Conservation (phyloP, 2,888 invertebrate genomes). For the Galerucella nymphaeae region DNA sequence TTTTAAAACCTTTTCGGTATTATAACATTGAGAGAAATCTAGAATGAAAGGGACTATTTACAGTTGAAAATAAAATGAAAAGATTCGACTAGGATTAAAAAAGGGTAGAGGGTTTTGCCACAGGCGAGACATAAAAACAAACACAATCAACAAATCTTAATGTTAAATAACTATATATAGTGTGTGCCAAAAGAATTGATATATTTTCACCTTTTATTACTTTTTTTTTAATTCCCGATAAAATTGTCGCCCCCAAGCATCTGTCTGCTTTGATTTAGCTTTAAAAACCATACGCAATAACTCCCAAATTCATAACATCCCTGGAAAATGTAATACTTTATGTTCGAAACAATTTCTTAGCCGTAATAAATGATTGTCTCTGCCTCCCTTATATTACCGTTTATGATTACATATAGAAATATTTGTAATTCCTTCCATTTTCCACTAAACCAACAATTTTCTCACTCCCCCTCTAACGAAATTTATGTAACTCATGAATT, state of each 20-base stretch:
- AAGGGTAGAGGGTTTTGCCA: not conserved
- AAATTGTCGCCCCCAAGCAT: too few relatives aligned
- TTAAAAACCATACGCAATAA: too few relatives aligned
- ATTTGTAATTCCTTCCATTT: conserved; percentile 13
- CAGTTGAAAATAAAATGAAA: conserved; percentile 4
- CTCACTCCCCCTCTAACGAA: conserved; percentile 20
- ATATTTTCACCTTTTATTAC: too few relatives aligned
- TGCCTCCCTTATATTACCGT: not conserved
- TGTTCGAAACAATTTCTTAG: not conserved
- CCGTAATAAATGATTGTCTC: not conserved
- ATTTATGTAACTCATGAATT: conserved; percentile 27
- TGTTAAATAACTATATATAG: not conserved
- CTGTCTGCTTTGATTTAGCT: too few relatives aligned
- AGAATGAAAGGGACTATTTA: conserved; percentile 2
- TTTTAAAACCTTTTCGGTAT: conserved; percentile 31
- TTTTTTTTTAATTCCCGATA: too few relatives aligned
- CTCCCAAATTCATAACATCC: too few relatives aligned
- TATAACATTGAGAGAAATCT: conserved; percentile 19
- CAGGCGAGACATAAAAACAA: conserved; percentile 1
- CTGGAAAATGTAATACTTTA: too few relatives aligned
- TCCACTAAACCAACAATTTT: conserved; percentile 17
- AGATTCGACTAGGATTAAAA: conserved; percentile 11
- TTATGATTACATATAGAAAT: conserved; percentile 14
- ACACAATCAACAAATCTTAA: not conserved
- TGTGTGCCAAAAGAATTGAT: too few relatives aligned